Evolutionary conservation across 2,113 vertebrate genomes (phyloP), one percentile per base, ranked within the genome.

Genomic region (Notarius lentiginosus): DNA sequence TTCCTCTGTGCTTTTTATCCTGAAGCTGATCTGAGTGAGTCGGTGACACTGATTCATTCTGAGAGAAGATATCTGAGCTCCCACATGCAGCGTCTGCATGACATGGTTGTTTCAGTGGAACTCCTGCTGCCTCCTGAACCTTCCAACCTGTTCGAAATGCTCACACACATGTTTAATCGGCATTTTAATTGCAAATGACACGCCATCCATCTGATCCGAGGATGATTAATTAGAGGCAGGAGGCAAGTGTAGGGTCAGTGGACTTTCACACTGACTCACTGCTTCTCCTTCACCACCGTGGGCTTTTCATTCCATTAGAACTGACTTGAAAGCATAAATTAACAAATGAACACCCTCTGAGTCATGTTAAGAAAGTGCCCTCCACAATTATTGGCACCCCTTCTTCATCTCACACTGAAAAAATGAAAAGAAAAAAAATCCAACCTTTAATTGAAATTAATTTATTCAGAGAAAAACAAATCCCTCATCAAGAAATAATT

Each of bases 111-210:
- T 79, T 34, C 65, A 58, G 49, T 17, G 41, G n/a, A 65, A 65
- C 34, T 18, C 34, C 60, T 20, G 10, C 34, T n/a, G 73, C 58
- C 73, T 58, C 58, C 53, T 88, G 87, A 72, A 55, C 63, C 41
- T 24, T 22, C 30, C 5, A 27, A 8, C 65, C 22, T 56, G 15
- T 27, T 58, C 4, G 24, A 79, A 51, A 66, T 86, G 76, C 70
- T 47, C 65, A 80, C 20, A 34, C 34, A 61, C 66, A 79, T 84
- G 66, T 82, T 82, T 84, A 73, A 85, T 81, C 27, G 61, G 7
- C 7, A 81, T 88, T 75, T 82, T 60, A 82, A 84, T 86, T 79
- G 75, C 75, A 83, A 60, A 86, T 80, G 17, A 22, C 30, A 51
- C 7, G 20, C 34, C 73, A 24, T 24, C 56, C 5, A 30, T 60